Evolutionary conservation across 2,888 invertebrate species (phyloP).

Genomic region (Melinopterus prodromus): DNA sequence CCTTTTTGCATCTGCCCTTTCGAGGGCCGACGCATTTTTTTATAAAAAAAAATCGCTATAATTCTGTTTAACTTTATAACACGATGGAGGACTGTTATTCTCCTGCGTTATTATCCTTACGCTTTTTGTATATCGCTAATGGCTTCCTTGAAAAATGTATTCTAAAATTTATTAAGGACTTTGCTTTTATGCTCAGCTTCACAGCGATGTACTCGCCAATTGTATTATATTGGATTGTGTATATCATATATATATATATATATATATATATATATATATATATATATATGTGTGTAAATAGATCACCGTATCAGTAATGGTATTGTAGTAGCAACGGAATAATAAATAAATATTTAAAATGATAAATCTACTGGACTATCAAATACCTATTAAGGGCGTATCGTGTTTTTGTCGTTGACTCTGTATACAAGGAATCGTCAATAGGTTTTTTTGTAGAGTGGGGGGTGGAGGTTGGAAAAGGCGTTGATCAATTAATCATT

Average conservation of each 20-base stretch:
- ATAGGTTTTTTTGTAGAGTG: neutral
- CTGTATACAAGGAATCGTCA: neutral
- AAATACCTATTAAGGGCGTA: neutral
- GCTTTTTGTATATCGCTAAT: conserved; percentile 4
- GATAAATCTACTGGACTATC: neutral
- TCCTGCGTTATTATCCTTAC: neutral
- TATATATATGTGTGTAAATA: no score
- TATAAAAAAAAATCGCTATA: neutral
- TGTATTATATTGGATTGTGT: neutral
- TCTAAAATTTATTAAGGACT: neutral
- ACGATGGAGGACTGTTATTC: neutral
- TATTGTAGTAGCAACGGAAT: neutral
- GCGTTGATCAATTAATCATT: neutral
- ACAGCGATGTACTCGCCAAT: neutral
- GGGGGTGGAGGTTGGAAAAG: neutral
- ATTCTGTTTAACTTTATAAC: neutral
- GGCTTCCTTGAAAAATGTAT: neutral
- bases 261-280: neutral
- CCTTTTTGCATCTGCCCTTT: neutral
- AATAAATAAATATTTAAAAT: neutral
- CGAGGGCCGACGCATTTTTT: neutral
- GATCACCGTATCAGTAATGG: neutral
- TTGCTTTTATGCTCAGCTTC: neutral
- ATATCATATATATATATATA: no score
- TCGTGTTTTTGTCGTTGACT: neutral